These are phyloP conservation scores for Cerastoderma edule DNA, from an alignment of 2,888 invertebrate genomes.

Conservation along the genomic window DNA sequence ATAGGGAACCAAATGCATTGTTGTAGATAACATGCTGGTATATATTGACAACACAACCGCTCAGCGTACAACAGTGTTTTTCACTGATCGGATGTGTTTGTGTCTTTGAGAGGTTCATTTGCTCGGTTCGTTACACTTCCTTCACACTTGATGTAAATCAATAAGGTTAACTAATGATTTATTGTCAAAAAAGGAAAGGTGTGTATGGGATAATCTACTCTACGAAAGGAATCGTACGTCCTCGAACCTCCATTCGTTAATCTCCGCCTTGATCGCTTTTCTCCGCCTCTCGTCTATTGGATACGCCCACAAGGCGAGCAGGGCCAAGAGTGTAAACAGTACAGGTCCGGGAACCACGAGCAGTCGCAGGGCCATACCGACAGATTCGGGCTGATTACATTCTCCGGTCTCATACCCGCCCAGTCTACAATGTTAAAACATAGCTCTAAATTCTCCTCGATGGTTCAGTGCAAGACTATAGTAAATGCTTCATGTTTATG, in stretches of 20 bases:
- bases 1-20: too few relatives aligned
- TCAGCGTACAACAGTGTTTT: not conserved
- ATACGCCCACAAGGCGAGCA: conserved; percentile 75
- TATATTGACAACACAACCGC: not conserved
- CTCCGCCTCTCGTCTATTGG: conserved; percentile 74
- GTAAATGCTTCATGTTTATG: too few relatives aligned
- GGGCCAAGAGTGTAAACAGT: conserved; percentile 69
- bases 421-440: conserved; percentile 59
- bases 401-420: conserved; percentile 76
- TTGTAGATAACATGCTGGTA: too few relatives aligned
- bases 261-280: conserved; percentile 60
- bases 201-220: too few relatives aligned
- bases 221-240: too few relatives aligned
- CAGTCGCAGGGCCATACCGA: conserved; percentile 73
- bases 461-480: too few relatives aligned
- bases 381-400: conserved; percentile 75
- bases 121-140: not conserved
- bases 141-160: not conserved
- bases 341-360: conserved; percentile 77
- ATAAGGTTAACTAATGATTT: not conserved
- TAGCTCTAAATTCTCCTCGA: too few relatives aligned
- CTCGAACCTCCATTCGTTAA: conserved; percentile 51
- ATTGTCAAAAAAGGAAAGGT: not conserved
- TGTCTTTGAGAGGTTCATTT: not conserved
- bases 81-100: not conserved